phyloP scores from a whole-genome alignment of 2,797 vertebrate species.

The Hapalemur alaotrensis region DNA sequence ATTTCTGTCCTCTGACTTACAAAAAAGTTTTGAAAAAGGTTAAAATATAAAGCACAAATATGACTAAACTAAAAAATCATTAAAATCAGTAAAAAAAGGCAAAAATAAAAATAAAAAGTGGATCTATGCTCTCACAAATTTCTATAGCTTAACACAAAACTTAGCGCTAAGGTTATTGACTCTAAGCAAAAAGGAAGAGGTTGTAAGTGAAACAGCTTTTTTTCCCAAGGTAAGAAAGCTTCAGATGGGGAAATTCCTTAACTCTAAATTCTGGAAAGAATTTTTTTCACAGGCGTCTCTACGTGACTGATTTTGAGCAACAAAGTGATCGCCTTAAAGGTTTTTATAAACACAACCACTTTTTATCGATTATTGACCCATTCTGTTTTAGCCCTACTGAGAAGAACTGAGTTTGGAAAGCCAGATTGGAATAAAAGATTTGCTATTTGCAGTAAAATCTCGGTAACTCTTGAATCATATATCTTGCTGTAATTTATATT shows the following conservation, averaged over 20 bases:
- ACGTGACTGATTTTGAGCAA: slow-evolving; percentile 2
- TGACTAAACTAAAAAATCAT: slow-evolving; percentile 43
- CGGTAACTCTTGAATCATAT: not conserved
- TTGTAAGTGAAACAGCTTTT: not conserved
- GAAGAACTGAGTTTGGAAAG: not conserved
- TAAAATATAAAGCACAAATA: slow-evolving; percentile 17
- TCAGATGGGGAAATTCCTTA: not conserved
- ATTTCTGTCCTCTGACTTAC: slow-evolving; percentile 4
- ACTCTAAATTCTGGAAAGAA: not conserved
- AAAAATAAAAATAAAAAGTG: not conserved
- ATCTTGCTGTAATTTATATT: slow-evolving; percentile 7
- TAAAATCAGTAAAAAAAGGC: not conserved
- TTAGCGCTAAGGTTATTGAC: not conserved
- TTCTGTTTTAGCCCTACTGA: not conserved
- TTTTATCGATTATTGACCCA: not conserved
- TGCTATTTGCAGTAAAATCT: slow-evolving; percentile 4
- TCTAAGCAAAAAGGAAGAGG: not conserved
- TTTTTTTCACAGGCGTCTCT: slow-evolving; percentile 24
- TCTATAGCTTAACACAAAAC: not conserved
- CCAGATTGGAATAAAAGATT: not conserved
- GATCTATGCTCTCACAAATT: not conserved
- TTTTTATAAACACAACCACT: not conserved
- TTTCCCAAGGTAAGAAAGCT: not conserved
- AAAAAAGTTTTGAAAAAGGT: not conserved
- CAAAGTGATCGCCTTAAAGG: not conserved